These are phyloP conservation scores for Apantesis nais DNA, from an alignment of 2,888 invertebrate species.

Conservation along the genomic window DNA sequence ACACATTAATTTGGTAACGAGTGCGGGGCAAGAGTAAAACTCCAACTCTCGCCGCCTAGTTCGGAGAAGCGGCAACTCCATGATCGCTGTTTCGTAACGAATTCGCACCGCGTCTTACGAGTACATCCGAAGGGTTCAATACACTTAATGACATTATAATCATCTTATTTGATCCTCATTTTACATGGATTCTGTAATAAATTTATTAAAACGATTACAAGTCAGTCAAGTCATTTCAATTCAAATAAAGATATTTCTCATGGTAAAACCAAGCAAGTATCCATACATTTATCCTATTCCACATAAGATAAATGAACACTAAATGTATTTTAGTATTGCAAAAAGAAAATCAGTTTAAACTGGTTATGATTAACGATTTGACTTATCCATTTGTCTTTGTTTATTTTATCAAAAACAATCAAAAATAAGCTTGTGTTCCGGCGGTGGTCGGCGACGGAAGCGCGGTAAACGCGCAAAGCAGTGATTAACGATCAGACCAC, in stretches of 20 bases:
- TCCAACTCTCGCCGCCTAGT: slow-evolving; percentile 16
- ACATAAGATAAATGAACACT: slow-evolving; percentile 48
- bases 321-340: slow-evolving; percentile 52
- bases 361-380: slow-evolving; percentile 73
- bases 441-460: slow-evolving; percentile 71
- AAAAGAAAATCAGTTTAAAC: slow-evolving; percentile 66
- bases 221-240: slow-evolving; percentile 15
- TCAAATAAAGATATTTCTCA: neutral
- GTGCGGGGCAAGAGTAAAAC: slow-evolving; percentile 46
- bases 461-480: slow-evolving; percentile 54
- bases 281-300: slow-evolving; percentile 41
- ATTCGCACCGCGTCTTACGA: slow-evolving; percentile 31
- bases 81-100: slow-evolving; percentile 65
- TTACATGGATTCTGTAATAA: slow-evolving; percentile 22
- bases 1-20: slow-evolving; percentile 72
- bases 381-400: slow-evolving; percentile 77
- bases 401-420: slow-evolving; percentile 83
- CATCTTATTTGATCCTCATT: slow-evolving; percentile 35
- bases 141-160: slow-evolving; percentile 43
- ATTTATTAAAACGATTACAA: slow-evolving; percentile 29
- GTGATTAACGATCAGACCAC: slow-evolving; percentile 78
- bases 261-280: slow-evolving; percentile 8
- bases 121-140: slow-evolving; percentile 31
- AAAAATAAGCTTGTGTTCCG: slow-evolving; percentile 79
- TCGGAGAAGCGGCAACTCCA: slow-evolving; percentile 17